Conservation (phyloP, 1,140 invertebrate species). For the Nilaparvata lugens region DNA sequence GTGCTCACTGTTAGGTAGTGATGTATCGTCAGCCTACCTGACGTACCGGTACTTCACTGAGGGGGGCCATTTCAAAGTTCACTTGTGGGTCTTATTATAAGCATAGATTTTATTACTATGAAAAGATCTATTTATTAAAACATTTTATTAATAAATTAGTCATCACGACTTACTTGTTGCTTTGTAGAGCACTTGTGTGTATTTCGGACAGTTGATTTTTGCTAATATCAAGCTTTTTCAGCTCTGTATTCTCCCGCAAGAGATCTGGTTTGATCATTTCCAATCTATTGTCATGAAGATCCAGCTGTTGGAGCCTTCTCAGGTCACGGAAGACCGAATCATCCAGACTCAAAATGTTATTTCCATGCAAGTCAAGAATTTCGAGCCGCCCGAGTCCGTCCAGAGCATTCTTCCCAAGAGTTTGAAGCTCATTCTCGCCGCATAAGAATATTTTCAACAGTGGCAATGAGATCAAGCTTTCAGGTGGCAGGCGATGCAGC, state of each 20-base stretch:
- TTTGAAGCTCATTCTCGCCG: constrained; percentile 62
- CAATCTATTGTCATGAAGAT: constrained; percentile 65
- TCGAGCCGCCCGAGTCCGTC: constrained; percentile 60
- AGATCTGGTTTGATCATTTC: constrained; percentile 55
- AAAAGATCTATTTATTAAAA: constrained; percentile 9
- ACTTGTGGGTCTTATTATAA: no score
- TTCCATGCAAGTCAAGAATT: constrained; percentile 64
- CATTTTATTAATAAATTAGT: neutral
- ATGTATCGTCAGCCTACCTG: no score
- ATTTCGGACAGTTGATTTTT: constrained; percentile 65
- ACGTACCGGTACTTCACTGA: no score
- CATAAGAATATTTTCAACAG: constrained; percentile 63
- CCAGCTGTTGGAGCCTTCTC: constrained; percentile 47
- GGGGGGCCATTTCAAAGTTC: no score
- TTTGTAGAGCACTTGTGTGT: constrained; percentile 50
- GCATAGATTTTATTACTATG: no score
- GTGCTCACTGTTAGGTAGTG: no score
- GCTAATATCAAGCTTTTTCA: constrained; percentile 63
- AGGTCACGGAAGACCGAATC: constrained; percentile 55
- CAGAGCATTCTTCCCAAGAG: constrained; percentile 52
- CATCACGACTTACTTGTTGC: constrained; percentile 38
- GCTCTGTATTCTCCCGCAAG: constrained; percentile 50
- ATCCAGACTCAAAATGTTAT: constrained; percentile 57
- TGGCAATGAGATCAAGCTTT: constrained; percentile 53
- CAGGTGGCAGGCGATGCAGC: constrained; percentile 56